Percentiles rank a stretch among this genome's conserved stretches.
Conservation (phyloP, 2,113 vertebrate genomes). For the Neogobius melanostomus region DNA sequence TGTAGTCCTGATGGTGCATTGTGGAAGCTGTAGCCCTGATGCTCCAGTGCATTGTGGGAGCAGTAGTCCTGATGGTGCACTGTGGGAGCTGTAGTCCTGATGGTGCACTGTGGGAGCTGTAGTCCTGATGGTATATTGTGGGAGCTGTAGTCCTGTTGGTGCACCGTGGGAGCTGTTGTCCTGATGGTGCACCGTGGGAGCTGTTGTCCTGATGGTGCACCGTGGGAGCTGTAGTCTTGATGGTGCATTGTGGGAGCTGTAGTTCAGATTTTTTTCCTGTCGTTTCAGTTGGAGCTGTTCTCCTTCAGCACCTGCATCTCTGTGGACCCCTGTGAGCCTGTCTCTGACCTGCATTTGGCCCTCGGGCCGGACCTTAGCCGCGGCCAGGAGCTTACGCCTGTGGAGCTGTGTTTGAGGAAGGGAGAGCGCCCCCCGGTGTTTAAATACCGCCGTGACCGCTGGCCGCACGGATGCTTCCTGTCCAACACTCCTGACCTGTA, state of each 20-base stretch:
- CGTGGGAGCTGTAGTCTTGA: too few species aligned
- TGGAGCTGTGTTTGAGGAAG: constrained; percentile 81
- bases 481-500: constrained; percentile 75
- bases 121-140: too few species aligned
- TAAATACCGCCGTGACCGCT: constrained; percentile 86
- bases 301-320: constrained; percentile 84
- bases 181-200: too few species aligned
- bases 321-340: constrained; percentile 54
- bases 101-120: too few species aligned
- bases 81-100: too few species aligned
- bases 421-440: constrained; percentile 76
- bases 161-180: too few species aligned
- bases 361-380: constrained; percentile 84
- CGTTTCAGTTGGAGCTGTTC: constrained; percentile 81
- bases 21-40: too few species aligned
- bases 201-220: not conserved
- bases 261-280: not conserved
- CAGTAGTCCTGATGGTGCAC: too few species aligned
- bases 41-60: too few species aligned
- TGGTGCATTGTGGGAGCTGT: too few species aligned
- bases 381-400: constrained; percentile 80
- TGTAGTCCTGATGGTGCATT: too few species aligned
- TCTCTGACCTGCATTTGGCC: constrained; percentile 6
- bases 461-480: constrained; percentile 87
- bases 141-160: too few species aligned